phyloP scores from a whole-genome alignment of 2,888 invertebrate species.

The Dolichopus griseipennis region DNA sequence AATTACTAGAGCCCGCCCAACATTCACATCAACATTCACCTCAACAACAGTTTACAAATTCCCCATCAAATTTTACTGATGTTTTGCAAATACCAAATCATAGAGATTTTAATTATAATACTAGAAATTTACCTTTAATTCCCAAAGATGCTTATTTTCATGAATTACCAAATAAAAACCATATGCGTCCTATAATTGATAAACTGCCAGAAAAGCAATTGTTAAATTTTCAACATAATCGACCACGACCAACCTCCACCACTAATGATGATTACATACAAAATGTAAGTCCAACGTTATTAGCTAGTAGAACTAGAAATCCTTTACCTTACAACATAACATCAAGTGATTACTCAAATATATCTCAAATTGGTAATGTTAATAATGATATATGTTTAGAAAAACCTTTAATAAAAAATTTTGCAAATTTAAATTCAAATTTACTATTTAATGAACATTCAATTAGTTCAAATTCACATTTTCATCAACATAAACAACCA shows the following conservation, averaged over 20 bases:
- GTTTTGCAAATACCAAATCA: neutral
- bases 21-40: neutral
- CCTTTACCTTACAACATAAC: conserved; percentile 20
- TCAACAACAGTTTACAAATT: neutral
- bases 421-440: conserved; percentile 12
- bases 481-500: conserved; percentile 17
- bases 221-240: conserved; percentile 14
- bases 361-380: neutral
- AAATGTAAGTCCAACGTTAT: neutral
- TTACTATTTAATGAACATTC: conserved; percentile 16
- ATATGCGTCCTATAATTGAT: conserved; percentile 20
- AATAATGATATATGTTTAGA: neutral
- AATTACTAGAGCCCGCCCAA: conserved; percentile 22
- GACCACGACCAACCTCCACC: neutral
- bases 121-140: conserved; percentile 36
- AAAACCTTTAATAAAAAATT: neutral
- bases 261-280: conserved; percentile 15
- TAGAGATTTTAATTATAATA: conserved; percentile 16
- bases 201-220: conserved; percentile 23
- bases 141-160: conserved; percentile 56
- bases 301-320: conserved; percentile 21
- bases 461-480: conserved; percentile 1
- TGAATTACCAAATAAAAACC: conserved; percentile 47
- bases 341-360: neutral
- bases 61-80: neutral